Conservation (phyloP, 1,140 invertebrate genomes). For the Halictus rubicundus region DNA sequence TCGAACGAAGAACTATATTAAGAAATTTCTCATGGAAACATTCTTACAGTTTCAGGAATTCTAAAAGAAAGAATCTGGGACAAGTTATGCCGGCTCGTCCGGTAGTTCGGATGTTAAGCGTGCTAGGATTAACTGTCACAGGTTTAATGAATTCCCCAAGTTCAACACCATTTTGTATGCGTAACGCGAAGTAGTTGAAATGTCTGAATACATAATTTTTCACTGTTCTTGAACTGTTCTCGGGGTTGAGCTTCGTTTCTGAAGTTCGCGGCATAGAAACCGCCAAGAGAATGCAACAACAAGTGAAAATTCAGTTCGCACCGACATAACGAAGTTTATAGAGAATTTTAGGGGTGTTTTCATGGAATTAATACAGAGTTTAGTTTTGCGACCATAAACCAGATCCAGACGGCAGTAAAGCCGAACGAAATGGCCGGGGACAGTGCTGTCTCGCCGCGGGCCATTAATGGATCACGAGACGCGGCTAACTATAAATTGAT, state of each 20-base stretch:
- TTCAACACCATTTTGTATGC: too few species aligned
- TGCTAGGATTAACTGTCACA: too few species aligned
- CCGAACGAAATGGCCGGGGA: slow-evolving; percentile 70
- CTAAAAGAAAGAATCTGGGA: too few species aligned
- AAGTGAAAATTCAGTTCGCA: slow-evolving; percentile 51
- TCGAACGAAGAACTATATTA: too few species aligned
- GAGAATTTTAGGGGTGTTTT: slow-evolving; percentile 72
- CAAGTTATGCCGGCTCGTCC: too few species aligned
- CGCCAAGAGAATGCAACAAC: slow-evolving; percentile 35
- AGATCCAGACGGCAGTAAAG: slow-evolving; percentile 74
- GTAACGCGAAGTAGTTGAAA: too few species aligned
- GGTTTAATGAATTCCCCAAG: too few species aligned
- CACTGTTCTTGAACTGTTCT: neutral
- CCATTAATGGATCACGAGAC: slow-evolving; percentile 74
- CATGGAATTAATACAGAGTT: slow-evolving; percentile 76
- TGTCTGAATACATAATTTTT: neutral
- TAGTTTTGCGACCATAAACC: slow-evolving; percentile 74
- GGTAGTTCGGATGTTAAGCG: too few species aligned
- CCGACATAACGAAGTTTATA: slow-evolving; percentile 55
- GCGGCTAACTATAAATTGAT: slow-evolving; percentile 72
- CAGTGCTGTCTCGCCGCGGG: slow-evolving; percentile 65
- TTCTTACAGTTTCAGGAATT: too few species aligned
- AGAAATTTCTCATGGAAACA: too few species aligned
- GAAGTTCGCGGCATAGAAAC: neutral
- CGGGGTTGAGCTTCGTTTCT: neutral